phyloP scores from a whole-genome alignment of 1,140 invertebrate genomes.

The Pachyrhynchus sulphureomaculatus region DNA sequence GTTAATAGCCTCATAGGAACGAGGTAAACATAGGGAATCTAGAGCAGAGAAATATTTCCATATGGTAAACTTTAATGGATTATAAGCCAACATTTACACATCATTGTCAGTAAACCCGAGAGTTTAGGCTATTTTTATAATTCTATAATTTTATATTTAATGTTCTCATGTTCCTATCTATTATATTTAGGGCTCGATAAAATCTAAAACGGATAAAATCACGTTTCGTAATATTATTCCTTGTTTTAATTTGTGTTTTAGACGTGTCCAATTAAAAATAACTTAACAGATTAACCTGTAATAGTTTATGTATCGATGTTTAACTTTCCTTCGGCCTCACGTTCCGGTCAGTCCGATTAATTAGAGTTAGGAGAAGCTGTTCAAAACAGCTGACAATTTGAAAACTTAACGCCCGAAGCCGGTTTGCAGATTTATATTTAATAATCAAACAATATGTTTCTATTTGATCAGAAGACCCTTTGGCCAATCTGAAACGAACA shows the following conservation, averaged over 20 bases:
- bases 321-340: constrained; percentile 39
- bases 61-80: too few relatives aligned
- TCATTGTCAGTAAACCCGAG: too few relatives aligned
- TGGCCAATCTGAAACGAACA: not conserved
- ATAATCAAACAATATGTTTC: constrained; percentile 44
- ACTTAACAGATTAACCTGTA: constrained; percentile 38
- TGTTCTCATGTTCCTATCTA: too few relatives aligned
- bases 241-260: constrained; percentile 32
- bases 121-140: too few relatives aligned
- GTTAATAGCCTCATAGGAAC: too few relatives aligned
- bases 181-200: too few relatives aligned
- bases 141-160: too few relatives aligned
- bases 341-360: constrained; percentile 43
- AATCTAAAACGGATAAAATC: not conserved
- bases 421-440: constrained; percentile 42
- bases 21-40: too few relatives aligned
- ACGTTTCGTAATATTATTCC: constrained; percentile 1
- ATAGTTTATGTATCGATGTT: constrained; percentile 40
- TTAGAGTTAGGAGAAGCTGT: constrained; percentile 39
- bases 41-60: too few relatives aligned
- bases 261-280: constrained; percentile 41
- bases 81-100: too few relatives aligned
- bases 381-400: constrained; percentile 45
- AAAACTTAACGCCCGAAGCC: constrained; percentile 35
- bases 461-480: constrained; percentile 31